Conservation (phyloP, 2,797 vertebrate species). For the Alosa sapidissima region DNA sequence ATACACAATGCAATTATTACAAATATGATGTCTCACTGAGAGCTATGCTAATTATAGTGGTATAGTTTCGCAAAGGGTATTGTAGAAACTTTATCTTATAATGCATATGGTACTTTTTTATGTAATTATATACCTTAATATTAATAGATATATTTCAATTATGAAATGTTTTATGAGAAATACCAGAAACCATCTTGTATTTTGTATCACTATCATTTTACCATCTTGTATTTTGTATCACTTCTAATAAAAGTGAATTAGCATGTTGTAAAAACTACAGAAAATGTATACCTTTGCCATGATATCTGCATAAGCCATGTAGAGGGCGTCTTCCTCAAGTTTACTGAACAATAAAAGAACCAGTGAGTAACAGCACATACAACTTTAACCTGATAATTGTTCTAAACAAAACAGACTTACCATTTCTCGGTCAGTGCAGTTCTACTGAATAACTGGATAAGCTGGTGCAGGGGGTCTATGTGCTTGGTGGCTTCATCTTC, state of each 20-base stretch:
- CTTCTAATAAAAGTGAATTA: neutral
- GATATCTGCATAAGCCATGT: conserved; percentile 97
- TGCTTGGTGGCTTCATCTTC: conserved; percentile 85
- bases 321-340: conserved; percentile 91
- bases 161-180: too few relatives aligned
- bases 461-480: conserved; percentile 92
- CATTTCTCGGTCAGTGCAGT: conserved; percentile 96
- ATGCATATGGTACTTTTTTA: too few relatives aligned
- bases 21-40: too few relatives aligned
- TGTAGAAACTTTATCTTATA: too few relatives aligned
- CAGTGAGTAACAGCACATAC: conserved; percentile 16
- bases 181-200: neutral
- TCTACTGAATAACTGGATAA: conserved; percentile 93
- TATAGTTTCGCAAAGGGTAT: too few relatives aligned
- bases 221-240: neutral
- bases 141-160: too few relatives aligned
- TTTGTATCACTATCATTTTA: neutral
- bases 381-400: neutral
- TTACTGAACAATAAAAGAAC: conserved; percentile 75
- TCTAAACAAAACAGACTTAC: conserved; percentile 59
- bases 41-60: too few relatives aligned
- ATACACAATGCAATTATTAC: too few relatives aligned
- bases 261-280: neutral
- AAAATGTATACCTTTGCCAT: conserved; percentile 89
- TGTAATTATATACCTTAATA: too few relatives aligned